Evolutionary conservation across 1,140 invertebrate species (phyloP).

Genomic region (Cydia pomonella): DNA sequence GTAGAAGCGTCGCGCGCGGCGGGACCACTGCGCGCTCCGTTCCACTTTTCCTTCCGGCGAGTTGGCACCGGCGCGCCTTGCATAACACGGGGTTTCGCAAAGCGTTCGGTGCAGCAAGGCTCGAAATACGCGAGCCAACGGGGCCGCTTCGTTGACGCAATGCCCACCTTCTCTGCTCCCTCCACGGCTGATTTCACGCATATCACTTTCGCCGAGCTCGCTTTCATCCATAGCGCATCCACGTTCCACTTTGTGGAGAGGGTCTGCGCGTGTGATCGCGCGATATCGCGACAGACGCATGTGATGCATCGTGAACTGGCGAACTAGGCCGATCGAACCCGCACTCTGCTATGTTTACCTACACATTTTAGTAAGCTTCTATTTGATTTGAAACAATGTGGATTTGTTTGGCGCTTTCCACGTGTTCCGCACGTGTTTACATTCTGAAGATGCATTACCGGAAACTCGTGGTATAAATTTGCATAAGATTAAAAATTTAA

Average conservation of each 20-base stretch:
- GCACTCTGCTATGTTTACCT: conserved; percentile 62
- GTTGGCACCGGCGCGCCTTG: conserved; percentile 76
- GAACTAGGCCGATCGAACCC: conserved; percentile 64
- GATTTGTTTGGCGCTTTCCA: conserved; percentile 7
- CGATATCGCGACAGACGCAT: conserved; percentile 43
- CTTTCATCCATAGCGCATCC: conserved; percentile 64
- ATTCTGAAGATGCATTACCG: conserved; percentile 10
- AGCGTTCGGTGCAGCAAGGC: conserved; percentile 69
- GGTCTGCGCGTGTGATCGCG: conserved; percentile 28
- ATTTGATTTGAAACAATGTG: conserved; percentile 9
- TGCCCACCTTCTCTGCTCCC: conserved; percentile 51
- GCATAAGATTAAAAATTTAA: conserved; percentile 3
- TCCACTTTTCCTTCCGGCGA: conserved; percentile 80
- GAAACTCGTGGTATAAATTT: conserved; percentile 29
- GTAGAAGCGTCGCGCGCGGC: conserved; percentile 72
- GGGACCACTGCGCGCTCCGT: conserved; percentile 72
- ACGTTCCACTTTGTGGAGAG: conserved; percentile 43
- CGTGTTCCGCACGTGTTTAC: conserved; percentile 28
- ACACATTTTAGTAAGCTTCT: background rate
- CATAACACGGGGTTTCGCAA: conserved; percentile 77
- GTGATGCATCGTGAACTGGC: conserved; percentile 55
- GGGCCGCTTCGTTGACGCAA: conserved; percentile 60
- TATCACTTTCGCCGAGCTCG: conserved; percentile 72
- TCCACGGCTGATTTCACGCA: conserved; percentile 62
- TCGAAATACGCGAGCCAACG: conserved; percentile 70